Conservation (phyloP, 2,113 vertebrate species). For the Corydoras sp. region DNA sequence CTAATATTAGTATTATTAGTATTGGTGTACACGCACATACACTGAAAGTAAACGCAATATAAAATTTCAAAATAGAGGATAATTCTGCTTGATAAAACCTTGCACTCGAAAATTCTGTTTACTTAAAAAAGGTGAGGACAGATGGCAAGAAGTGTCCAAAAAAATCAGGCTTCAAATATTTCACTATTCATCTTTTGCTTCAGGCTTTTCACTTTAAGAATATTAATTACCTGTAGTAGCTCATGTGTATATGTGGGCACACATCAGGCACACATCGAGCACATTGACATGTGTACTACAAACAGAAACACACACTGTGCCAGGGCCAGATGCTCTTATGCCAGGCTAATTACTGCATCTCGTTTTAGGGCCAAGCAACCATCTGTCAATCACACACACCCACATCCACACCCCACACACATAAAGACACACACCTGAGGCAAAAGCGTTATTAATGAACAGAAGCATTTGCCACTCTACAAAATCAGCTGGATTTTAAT, state of each 20-base stretch:
- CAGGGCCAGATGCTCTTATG: constrained; percentile 42
- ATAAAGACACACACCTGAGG: constrained; percentile 31
- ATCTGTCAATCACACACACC: constrained; percentile 36
- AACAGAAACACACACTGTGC: constrained; percentile 15
- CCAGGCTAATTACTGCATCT: constrained; percentile 45
- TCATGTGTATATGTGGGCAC: too few relatives aligned
- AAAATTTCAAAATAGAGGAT: background rate
- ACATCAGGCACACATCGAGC: constrained; percentile 14
- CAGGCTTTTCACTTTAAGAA: background rate
- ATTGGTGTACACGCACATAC: too few relatives aligned
- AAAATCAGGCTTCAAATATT: too few relatives aligned
- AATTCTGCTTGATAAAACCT: constrained; percentile 17
- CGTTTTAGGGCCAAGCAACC: constrained; percentile 33
- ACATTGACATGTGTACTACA: background rate
- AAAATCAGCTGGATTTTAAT: background rate
- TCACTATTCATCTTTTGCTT: background rate
- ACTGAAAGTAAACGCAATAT: too few relatives aligned
- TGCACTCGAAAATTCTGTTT: background rate
- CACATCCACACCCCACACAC: constrained; percentile 22
- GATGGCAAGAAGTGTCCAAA: background rate
- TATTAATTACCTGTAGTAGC: background rate
- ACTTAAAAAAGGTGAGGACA: background rate
- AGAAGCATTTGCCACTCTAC: constrained; percentile 15
- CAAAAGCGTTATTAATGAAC: constrained; percentile 29
- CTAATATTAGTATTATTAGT: too few relatives aligned